Evolutionary conservation across 2,888 invertebrate genomes (phyloP).

Genomic region (Drosophila macrospina): DNA sequence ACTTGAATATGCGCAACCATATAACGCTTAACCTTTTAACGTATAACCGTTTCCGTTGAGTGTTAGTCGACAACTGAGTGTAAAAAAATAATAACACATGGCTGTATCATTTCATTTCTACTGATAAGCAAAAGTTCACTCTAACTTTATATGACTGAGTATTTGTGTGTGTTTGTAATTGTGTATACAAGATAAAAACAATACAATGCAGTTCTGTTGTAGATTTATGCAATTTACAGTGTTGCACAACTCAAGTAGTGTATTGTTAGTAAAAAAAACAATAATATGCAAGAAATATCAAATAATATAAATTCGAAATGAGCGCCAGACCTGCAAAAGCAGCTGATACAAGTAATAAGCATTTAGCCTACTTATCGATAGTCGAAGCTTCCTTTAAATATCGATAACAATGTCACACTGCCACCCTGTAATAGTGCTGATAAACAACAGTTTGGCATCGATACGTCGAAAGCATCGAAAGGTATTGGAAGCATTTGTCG

Average conservation of each 20-base stretch:
- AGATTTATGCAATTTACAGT: slow-evolving; percentile 22
- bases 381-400: too few relatives aligned
- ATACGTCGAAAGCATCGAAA: slow-evolving; percentile 52
- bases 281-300: neutral
- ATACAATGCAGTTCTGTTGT: slow-evolving; percentile 35
- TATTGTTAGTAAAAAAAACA: neutral
- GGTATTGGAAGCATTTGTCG: slow-evolving; percentile 58
- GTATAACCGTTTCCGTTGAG: slow-evolving; percentile 70
- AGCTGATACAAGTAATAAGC: too few relatives aligned
- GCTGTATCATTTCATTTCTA: slow-evolving; percentile 36
- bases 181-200: slow-evolving; percentile 57
- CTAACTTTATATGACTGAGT: slow-evolving; percentile 17
- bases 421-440: too few relatives aligned
- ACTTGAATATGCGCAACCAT: slow-evolving; percentile 37
- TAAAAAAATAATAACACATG: slow-evolving; percentile 60
- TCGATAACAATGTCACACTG: too few relatives aligned
- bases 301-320: neutral
- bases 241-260: slow-evolving; percentile 17
- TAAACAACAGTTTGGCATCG: slow-evolving; percentile 8
- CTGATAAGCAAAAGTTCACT: slow-evolving; percentile 68
- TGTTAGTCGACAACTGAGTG: slow-evolving; percentile 66
- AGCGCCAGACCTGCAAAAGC: slow-evolving; percentile 16
- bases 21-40: slow-evolving; percentile 23
- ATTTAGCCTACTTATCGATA: too few relatives aligned
- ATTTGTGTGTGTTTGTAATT: slow-evolving; percentile 11